A percentile compares a stretch with the other conserved stretches of the same genome.
phyloP scores from a whole-genome alignment of 2,888 invertebrate genomes.

The Drymonia ruficornis region DNA sequence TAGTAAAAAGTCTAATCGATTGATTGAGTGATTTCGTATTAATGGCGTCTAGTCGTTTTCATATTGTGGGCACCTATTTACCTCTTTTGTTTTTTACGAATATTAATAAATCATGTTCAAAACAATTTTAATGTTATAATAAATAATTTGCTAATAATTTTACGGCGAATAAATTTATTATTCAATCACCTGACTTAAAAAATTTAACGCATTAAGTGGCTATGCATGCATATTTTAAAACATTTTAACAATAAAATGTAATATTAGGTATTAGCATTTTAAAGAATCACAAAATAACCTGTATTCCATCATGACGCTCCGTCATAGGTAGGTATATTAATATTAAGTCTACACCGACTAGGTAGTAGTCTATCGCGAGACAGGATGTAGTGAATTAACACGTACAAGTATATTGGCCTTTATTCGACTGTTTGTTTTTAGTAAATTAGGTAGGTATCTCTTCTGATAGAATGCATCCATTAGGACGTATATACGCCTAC shows the following conservation, averaged over 20 bases:
- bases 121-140: too few species aligned
- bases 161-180: too few species aligned
- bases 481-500: conserved; percentile 2
- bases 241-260: not conserved
- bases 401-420: conserved; percentile 15
- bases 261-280: not conserved
- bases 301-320: too few species aligned
- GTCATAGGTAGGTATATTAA: too few species aligned
- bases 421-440: conserved; percentile 11
- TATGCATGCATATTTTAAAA: too few species aligned
- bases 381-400: conserved; percentile 20
- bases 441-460: conserved; percentile 13
- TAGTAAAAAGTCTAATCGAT: not conserved
- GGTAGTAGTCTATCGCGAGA: conserved; percentile 3
- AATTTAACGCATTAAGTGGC: too few species aligned
- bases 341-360: not conserved
- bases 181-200: too few species aligned
- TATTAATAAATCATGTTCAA: too few species aligned
- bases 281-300: not conserved
- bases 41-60: too few species aligned
- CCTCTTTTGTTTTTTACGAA: too few species aligned
- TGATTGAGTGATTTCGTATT: not conserved
- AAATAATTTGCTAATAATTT: too few species aligned
- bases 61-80: too few species aligned
- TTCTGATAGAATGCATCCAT: not conserved